Base-by-base conservation (phyloP, 30 jellyfish, hydroid and myxozoan species). In the Aurelia aurita region DNA sequence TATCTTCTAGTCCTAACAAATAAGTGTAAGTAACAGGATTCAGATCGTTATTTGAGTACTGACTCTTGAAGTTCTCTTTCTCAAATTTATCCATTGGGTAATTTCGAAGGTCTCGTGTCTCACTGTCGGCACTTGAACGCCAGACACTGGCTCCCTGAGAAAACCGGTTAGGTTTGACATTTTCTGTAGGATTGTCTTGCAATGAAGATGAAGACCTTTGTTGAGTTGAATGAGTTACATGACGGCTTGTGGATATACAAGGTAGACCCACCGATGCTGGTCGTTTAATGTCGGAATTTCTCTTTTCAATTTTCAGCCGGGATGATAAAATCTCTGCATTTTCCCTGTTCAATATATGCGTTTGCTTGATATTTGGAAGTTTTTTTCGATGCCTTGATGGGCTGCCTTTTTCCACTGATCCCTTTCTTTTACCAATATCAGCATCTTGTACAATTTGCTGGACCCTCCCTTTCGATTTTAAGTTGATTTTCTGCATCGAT, bases 21-120 rank as follows among this genome's bases (percentile, higher is more conserved):
- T 83, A 83, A 35, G 93, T 83, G 81, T 58, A 72, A 31, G 87
- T 83, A 10, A 70, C 93, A 0, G 93, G 93, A 34, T 45, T 51
- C 11, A 83, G 28, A 13, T 70, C 65, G 9, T 35, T 59, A 2
- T 75, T 44, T 32, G 66, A 12, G 51, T 29, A 71, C 8, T 72
- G 31, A 12, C 47, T 11, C 74, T 83, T 72, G 26, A 83, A 49
- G 23, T 58, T 19, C 31, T 75, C 86, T 44, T 72, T 63, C 15
- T 59, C 93, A 9, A 43, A 63, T 26, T 83, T 71, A 16, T 83
- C 93, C 29, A 83, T 65, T 0, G 93, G 87, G 46, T 10, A 83
- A 11, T 28, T 32, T 12, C 66, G 66, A 23, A 63, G 67, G 14
- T 78, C 89, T 62, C 31, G 27, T 2, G 64, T n/a, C 60, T 78